These are phyloP conservation scores for Macrotus californicus DNA, from an alignment of 2,113 vertebrate genomes.

Conservation along the genomic window DNA sequence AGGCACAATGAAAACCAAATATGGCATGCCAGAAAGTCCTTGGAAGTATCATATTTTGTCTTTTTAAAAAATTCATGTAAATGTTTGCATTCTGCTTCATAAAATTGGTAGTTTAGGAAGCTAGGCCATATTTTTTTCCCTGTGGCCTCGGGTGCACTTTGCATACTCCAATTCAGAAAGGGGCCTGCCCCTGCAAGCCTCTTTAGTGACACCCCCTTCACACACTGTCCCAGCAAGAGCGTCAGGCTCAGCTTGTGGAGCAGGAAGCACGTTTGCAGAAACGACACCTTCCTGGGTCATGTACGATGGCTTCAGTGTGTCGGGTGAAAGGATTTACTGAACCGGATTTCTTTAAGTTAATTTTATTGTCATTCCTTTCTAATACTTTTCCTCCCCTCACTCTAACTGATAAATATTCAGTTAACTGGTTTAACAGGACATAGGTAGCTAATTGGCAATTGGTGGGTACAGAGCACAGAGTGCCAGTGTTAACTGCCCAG, in stretches of 20 bases:
- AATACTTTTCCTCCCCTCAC: background rate
- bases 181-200: fast-evolving
- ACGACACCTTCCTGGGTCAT: background rate
- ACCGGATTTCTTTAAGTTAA: background rate
- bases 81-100: background rate
- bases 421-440: background rate
- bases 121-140: background rate
- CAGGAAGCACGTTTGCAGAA: background rate
- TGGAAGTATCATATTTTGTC: background rate
- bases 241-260: background rate
- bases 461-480: too few relatives aligned
- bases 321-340: background rate
- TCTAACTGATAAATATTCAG: background rate
- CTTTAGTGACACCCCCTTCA: background rate
- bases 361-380: background rate
- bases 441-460: background rate
- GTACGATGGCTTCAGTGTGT: background rate
- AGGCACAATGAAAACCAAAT: background rate
- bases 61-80: background rate
- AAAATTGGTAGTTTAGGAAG: background rate
- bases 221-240: background rate
- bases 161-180: background rate
- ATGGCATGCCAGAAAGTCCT: background rate
- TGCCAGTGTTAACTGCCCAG: background rate
- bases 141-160: background rate